phyloP scores from a whole-genome alignment of 2,888 invertebrate genomes.

The Entomobrya multifasciata region DNA sequence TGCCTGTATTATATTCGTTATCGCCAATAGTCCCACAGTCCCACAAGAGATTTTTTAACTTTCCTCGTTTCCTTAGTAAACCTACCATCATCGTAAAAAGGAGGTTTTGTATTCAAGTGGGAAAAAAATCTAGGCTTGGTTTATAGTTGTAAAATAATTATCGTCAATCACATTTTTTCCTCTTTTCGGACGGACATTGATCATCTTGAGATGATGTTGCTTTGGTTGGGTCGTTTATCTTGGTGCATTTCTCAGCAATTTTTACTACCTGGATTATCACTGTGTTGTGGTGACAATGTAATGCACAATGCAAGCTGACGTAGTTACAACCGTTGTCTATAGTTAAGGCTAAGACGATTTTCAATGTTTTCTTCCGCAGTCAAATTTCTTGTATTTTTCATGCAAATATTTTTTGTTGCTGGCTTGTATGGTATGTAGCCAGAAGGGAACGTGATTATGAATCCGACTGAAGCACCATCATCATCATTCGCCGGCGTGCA shows the following conservation, averaged over 20 bases:
- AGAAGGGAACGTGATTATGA: conserved; percentile 30
- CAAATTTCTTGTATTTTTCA: conserved; percentile 49
- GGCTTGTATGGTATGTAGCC: conserved; percentile 13
- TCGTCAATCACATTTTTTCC: conserved; percentile 29
- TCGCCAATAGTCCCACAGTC: too few relatives aligned
- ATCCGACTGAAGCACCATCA: conserved; percentile 1
- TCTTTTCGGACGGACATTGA: conserved; percentile 5
- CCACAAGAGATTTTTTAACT: background rate
- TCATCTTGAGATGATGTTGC: background rate
- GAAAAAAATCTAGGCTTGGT: conserved; percentile 21
- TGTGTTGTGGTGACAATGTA: conserved; percentile 1
- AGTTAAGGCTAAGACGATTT: background rate
- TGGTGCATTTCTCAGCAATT: background rate
- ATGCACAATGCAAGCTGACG: background rate
- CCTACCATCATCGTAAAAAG: too few relatives aligned
- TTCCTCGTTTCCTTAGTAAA: background rate
- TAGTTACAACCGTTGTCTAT: background rate
- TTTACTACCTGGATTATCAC: background rate
- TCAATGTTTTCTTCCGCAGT: background rate
- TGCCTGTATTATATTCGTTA: too few relatives aligned
- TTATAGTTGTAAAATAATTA: conserved; percentile 10
- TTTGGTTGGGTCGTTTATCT: conserved; percentile 21
- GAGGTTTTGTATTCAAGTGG: background rate
- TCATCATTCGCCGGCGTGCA: background rate
- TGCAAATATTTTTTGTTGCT: conserved; percentile 43